Percentiles rank a stretch among this genome's conserved stretches.
Conservation (phyloP, 2,888 invertebrate species). For the Stramonita haemastoma region DNA sequence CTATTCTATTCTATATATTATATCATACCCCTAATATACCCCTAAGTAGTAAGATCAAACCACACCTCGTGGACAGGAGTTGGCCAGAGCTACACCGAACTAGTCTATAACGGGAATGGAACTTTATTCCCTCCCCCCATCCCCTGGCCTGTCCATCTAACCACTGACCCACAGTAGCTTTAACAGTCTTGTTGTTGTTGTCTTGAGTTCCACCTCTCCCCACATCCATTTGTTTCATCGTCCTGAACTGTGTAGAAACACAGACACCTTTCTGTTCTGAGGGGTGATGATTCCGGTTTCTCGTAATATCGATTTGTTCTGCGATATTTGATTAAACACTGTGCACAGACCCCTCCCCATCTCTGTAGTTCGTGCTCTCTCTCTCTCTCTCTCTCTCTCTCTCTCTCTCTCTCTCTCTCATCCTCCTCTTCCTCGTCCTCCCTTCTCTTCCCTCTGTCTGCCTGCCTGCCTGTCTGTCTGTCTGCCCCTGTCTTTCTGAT, state of each 20-base stretch:
- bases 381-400: neutral
- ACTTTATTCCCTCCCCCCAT: too few relatives aligned
- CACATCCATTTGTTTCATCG: too few relatives aligned
- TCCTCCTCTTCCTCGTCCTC: neutral
- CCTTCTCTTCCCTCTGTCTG: too few relatives aligned
- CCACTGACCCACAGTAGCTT: too few relatives aligned
- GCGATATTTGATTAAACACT: slow-evolving; percentile 11
- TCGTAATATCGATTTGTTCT: neutral
- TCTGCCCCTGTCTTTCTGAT: neutral
- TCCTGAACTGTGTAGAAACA: neutral
- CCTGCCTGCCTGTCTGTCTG: neutral
- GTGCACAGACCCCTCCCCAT: neutral
- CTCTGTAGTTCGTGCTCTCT: neutral
- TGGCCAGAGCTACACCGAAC: too few relatives aligned
- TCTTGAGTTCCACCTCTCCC: neutral
- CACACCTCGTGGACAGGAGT: too few relatives aligned
- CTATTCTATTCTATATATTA: too few relatives aligned
- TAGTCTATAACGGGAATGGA: too few relatives aligned
- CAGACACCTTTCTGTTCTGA: neutral
- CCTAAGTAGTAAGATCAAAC: too few relatives aligned
- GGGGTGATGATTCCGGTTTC: neutral
- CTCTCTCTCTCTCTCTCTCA: neutral
- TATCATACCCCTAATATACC: too few relatives aligned
- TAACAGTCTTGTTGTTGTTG: too few relatives aligned
- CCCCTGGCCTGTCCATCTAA: too few relatives aligned